Evolutionary conservation across 2,888 invertebrate species (phyloP).

Genomic region (Drosophila prostipennis): DNA sequence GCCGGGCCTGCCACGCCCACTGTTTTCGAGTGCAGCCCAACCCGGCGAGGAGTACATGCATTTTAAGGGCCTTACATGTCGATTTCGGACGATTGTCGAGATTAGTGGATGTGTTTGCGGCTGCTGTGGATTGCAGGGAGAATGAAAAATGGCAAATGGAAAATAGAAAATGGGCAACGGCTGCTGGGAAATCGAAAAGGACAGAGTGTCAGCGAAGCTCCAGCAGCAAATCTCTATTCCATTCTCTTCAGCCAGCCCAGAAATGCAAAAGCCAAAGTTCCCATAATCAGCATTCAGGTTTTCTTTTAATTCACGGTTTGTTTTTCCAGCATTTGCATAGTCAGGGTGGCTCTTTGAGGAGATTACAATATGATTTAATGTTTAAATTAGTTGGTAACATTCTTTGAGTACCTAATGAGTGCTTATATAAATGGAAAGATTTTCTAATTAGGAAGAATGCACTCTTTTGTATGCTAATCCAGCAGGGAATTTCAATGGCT

Average conservation of each 20-base stretch:
- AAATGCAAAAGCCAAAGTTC: background rate
- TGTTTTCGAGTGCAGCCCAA: slow-evolving; percentile 13
- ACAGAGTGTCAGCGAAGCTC: slow-evolving; percentile 24
- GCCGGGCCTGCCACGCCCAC: slow-evolving; percentile 59
- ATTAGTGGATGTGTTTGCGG: slow-evolving; percentile 49
- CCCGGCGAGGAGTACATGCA: slow-evolving; percentile 55
- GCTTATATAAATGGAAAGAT: background rate
- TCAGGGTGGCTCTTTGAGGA: background rate
- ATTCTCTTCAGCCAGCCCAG: slow-evolving; percentile 1
- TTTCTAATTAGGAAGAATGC: background rate
- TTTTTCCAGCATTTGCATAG: slow-evolving; percentile 1
- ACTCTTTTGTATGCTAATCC: background rate
- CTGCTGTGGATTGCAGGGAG: slow-evolving; percentile 41
- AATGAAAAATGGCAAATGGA: slow-evolving; percentile 30
- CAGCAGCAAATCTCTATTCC: slow-evolving; percentile 11
- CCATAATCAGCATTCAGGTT: slow-evolving; percentile 13
- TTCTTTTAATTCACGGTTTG: slow-evolving; percentile 2
- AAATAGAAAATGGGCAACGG: background rate
- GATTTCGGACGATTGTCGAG: slow-evolving; percentile 60
- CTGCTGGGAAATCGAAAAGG: background rate
- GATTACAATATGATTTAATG: background rate
- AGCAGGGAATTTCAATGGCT: background rate
- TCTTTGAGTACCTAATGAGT: background rate
- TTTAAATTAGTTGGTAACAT: background rate
- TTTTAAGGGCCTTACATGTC: slow-evolving; percentile 80